Percentiles rank a stretch among this genome's conserved stretches.
phyloP scores from a whole-genome alignment of 2,888 invertebrate genomes.

The Silvanus unidentatus region DNA sequence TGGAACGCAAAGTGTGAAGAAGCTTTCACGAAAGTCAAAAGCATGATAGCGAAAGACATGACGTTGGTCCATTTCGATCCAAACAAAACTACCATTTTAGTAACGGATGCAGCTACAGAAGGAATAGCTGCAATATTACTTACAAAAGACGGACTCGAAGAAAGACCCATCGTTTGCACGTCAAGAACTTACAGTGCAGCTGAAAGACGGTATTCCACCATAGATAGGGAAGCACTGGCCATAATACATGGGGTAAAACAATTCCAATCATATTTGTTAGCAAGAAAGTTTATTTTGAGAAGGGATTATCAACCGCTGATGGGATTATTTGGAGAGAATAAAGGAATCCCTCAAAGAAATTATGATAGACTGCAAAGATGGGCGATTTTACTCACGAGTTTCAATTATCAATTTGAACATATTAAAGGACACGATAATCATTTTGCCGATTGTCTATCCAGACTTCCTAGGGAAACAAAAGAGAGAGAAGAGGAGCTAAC shows the following conservation, averaged over 20 bases:
- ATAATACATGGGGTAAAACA: slow-evolving; percentile 33
- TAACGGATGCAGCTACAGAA: slow-evolving; percentile 8
- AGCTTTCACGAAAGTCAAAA: slow-evolving; percentile 13
- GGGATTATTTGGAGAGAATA: slow-evolving; percentile 17
- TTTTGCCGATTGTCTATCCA: slow-evolving; percentile 13
- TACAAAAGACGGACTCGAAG: slow-evolving; percentile 2
- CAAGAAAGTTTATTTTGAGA: slow-evolving; percentile 17
- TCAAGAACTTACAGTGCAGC: slow-evolving; percentile 10
- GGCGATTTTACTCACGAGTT: slow-evolving; percentile 16
- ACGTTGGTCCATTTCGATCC: slow-evolving; percentile 16
- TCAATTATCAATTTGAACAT: slow-evolving; percentile 13
- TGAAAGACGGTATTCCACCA: slow-evolving; percentile 7
- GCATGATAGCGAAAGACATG: slow-evolving; percentile 8
- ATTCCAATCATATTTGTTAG: slow-evolving; percentile 34
- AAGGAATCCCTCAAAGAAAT: slow-evolving; percentile 30
- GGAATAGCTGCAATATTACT: slow-evolving; percentile 11
- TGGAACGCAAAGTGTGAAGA: slow-evolving; percentile 14
- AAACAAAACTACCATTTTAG: slow-evolving; percentile 9
- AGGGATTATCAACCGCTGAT: slow-evolving; percentile 10
- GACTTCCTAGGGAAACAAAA: slow-evolving; percentile 6
- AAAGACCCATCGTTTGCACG: slow-evolving; percentile 8
- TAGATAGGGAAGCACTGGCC: slow-evolving; percentile 28
- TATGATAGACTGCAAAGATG: slow-evolving; percentile 32
- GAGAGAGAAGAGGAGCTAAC: slow-evolving; percentile 5
- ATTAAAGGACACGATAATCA: slow-evolving; percentile 12